Percentiles rank a stretch among this genome's conserved stretches.
Conservation (phyloP, 2,888 invertebrate species). For the Anthrax anthrax region DNA sequence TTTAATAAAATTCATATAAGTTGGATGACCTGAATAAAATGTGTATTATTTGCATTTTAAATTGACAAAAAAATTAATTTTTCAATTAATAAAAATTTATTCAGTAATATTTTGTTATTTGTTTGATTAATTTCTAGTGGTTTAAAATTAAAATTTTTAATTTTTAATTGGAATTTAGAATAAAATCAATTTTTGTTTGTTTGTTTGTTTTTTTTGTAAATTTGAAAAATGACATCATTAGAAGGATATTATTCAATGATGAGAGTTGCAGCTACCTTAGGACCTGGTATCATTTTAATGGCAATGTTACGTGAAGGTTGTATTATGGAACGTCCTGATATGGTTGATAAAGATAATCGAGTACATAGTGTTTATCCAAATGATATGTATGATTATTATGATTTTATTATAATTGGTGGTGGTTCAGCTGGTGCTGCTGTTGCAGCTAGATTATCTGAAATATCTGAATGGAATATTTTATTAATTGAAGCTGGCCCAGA, state of each 20-base stretch:
- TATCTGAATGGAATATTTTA: slow-evolving; percentile 53
- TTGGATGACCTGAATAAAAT: no score
- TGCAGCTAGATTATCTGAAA: slow-evolving; percentile 64
- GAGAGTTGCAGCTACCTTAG: slow-evolving; percentile 46
- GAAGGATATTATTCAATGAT: slow-evolving; percentile 40
- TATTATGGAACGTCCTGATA: slow-evolving; percentile 50
- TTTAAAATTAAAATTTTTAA: no score
- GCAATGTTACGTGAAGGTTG: slow-evolving; percentile 50
- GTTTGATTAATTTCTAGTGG: no score
- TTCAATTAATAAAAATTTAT: no score
- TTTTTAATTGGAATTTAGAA: no score
- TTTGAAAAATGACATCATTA: slow-evolving; percentile 8
- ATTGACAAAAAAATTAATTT: no score
- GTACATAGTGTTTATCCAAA: slow-evolving; percentile 41
- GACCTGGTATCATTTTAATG: slow-evolving; percentile 50
- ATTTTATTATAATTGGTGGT: slow-evolving; percentile 67
- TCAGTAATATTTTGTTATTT: no score
- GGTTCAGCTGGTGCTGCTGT: slow-evolving; percentile 71
- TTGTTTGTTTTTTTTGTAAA: no score
- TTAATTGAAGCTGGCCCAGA: slow-evolving; percentile 70
- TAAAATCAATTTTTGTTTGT: no score
- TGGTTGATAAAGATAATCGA: slow-evolving; percentile 50
- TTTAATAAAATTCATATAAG: no score
- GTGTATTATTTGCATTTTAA: no score
- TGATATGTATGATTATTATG: slow-evolving; percentile 47